Percentiles rank a stretch among this genome's conserved stretches.
These are phyloP conservation scores for Clarias macrocephalus DNA, from an alignment of 2,113 vertebrate genomes.

Conservation along the genomic window DNA sequence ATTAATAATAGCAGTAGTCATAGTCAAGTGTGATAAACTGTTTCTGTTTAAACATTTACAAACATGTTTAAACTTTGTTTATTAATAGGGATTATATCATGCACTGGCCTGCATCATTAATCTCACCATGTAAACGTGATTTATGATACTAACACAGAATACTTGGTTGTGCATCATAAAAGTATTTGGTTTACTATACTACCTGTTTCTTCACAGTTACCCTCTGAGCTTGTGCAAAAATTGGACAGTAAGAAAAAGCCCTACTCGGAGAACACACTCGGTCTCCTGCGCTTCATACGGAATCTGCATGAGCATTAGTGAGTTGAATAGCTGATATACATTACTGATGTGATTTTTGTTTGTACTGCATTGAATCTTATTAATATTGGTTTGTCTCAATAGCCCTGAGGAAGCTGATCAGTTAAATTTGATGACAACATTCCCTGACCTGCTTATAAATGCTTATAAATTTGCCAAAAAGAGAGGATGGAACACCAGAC, in stretches of 20 bases:
- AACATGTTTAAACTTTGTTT: background rate
- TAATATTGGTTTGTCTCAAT: conserved; percentile 3
- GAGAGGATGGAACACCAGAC: conserved; percentile 55
- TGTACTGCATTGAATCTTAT: background rate
- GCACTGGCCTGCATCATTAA: background rate
- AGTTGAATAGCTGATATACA: conserved; percentile 31
- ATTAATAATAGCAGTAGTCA: background rate
- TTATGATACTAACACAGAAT: background rate
- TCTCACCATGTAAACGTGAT: background rate
- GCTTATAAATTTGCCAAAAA: conserved; percentile 58
- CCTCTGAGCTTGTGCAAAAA: conserved; percentile 49
- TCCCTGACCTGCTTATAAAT: conserved; percentile 62
- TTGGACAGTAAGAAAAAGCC: conserved; percentile 45
- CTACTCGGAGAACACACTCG: conserved; percentile 56
- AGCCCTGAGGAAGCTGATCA: conserved; percentile 43
- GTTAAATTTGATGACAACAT: conserved; percentile 40
- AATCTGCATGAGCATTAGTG: conserved; percentile 62
- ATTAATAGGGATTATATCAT: background rate
- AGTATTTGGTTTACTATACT: background rate
- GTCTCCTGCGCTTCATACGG: conserved; percentile 61
- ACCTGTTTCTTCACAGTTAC: conserved; percentile 49
- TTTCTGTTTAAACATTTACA: background rate
- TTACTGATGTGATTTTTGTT: background rate
- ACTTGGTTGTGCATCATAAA: background rate
- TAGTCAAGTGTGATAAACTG: background rate